Base-by-base conservation (phyloP, 2,113 vertebrate genomes). In the Potamarius usumacintae region DNA sequence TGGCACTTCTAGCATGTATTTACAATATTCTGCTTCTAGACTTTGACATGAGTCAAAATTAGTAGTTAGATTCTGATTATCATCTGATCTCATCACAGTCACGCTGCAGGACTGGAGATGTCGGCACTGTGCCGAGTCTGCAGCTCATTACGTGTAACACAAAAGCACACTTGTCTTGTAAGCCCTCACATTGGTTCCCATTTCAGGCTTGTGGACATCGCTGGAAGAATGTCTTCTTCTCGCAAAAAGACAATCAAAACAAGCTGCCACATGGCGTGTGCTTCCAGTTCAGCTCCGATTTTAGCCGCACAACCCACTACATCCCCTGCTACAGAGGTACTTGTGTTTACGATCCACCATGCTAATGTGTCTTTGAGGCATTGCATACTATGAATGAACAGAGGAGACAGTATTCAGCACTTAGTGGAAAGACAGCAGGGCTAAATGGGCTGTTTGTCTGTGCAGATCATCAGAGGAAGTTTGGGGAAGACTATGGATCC, bases 221-320 rank as follows among this genome's bases (percentile, higher is more conserved):
- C 63, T 99, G 98, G 98, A 99, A 99, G 95, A 99, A 99, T 79
- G 87, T 98, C 86, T 97, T 86, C 93, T 97, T 97, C 25, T 89
- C 95, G 6, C 94, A 88, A 57, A 94, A 77, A 79, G 94, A 93
- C 86, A 92, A 87, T 79, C 95, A 96, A 67, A 95, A 96, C 93
- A 98, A 98, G 87, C 94, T 97, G 52, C 98, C 98, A 0, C 88
- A 94, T 0, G 98, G 98, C 42, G 90, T 97, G 89, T 99, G 98
- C 93, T 99, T 96, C 93, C 94, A 90, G 78, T 89, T 97, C 52
- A 92, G 94, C 86, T 89, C 94, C n/a, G 92, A 97, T 92, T 96
- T 99, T 84, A 89, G 86, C 88, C 86, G 92, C 84, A 78, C 89
- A 92, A 62, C 20, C 91, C 91, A 92, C 84, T 92, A 97, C 84